Evolutionary conservation across 2,113 vertebrate species (phyloP).

Genomic region (Brachypteracias leptosomus): DNA sequence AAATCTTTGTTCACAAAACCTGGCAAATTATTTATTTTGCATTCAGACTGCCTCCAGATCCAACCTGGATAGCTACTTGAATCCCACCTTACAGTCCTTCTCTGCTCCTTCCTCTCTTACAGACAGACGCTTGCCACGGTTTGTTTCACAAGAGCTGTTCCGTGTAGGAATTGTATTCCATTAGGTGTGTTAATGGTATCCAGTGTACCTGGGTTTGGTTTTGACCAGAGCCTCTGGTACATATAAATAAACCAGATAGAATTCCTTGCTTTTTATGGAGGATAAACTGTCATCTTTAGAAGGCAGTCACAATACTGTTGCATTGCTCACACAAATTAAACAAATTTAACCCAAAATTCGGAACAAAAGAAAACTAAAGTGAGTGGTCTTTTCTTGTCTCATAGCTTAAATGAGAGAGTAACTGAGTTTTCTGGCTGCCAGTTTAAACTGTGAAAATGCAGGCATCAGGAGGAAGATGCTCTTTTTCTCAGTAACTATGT

Average conservation of each 20-base stretch:
- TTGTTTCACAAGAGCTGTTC: not conserved
- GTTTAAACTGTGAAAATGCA: not conserved
- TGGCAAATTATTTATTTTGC: not conserved
- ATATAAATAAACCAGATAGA: not conserved
- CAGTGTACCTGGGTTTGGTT: not conserved
- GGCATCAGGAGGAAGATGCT: not conserved
- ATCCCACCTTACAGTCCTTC: not conserved
- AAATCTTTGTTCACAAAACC: not conserved
- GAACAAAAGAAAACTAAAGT: not conserved
- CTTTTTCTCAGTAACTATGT: not conserved
- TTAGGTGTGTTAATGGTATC: not conserved
- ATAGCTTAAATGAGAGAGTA: not conserved
- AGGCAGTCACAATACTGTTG: not conserved
- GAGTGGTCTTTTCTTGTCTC: not conserved
- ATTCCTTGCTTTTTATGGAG: not conserved
- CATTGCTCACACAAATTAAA: not conserved
- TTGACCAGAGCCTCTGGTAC: not conserved
- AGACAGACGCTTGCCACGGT: not conserved
- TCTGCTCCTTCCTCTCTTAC: not conserved
- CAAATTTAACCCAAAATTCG: not conserved
- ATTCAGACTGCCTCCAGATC: not conserved
- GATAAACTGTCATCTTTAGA: not conserved
- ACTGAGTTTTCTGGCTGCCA: not conserved
- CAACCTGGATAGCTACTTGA: not conserved
- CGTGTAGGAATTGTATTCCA: not conserved